Evolutionary conservation across 2,113 vertebrate species (phyloP).

Genomic region (Asarcornis scutulata): DNA sequence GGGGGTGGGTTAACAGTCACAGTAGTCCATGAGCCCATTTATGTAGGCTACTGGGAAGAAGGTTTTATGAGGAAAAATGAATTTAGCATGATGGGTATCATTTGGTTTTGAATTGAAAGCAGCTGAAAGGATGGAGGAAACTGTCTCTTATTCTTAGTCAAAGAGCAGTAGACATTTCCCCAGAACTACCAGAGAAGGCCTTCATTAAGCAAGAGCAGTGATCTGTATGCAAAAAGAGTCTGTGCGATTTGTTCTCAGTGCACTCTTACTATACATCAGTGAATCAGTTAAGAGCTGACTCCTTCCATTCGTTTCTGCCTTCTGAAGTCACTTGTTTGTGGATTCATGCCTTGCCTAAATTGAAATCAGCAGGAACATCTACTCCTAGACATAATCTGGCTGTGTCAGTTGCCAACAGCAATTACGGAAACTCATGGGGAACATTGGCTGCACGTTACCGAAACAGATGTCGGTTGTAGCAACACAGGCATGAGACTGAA

Average conservation of each 20-base stretch:
- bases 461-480: slow-evolving; percentile 64
- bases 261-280: neutral
- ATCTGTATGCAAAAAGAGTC: neutral
- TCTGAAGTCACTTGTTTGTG: slow-evolving; percentile 37
- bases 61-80: neutral
- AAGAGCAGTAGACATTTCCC: neutral
- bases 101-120: neutral
- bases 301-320: neutral
- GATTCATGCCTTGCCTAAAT: slow-evolving; percentile 61
- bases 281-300: slow-evolving; percentile 2
- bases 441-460: slow-evolving; percentile 36
- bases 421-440: slow-evolving; percentile 56
- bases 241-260: neutral
- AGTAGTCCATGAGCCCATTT: neutral
- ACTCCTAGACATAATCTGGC: slow-evolving; percentile 50
- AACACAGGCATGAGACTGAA: slow-evolving; percentile 3
- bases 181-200: neutral
- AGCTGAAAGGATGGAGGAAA: neutral
- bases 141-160: neutral
- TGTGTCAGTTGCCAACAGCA: slow-evolving; percentile 51
- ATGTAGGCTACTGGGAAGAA: neutral
- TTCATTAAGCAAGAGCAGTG: neutral
- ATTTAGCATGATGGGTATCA: neutral
- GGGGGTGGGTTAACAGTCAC: too few species aligned
- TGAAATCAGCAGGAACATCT: slow-evolving; percentile 67